Conservation (phyloP, 2,888 invertebrate genomes). For the Amaurobius ferox region DNA sequence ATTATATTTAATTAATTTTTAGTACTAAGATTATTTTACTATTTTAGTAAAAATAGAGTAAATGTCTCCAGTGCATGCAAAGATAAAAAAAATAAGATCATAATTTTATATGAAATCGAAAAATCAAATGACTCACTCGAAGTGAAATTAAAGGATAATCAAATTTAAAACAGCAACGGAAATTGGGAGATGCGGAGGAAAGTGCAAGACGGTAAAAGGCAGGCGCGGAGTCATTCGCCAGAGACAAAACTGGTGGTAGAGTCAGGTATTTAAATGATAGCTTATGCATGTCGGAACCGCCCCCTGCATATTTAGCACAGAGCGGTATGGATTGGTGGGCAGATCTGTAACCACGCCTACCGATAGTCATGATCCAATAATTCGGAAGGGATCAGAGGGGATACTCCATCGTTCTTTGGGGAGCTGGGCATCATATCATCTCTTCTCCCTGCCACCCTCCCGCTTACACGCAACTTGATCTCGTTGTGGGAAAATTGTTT, state of each 20-base stretch:
- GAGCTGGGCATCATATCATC: slow-evolving; percentile 11
- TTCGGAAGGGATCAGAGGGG: slow-evolving; percentile 43
- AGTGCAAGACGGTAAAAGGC: background rate
- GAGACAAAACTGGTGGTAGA: background rate
- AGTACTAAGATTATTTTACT: no score
- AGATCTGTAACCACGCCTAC: slow-evolving; percentile 52
- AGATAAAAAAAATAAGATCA: no score
- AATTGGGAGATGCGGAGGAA: background rate
- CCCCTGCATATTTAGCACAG: slow-evolving; percentile 42
- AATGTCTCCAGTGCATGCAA: no score
- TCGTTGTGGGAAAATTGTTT: slow-evolving; percentile 1
- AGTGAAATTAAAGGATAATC: background rate
- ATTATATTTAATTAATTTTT: no score
- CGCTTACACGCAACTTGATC: slow-evolving; percentile 7
- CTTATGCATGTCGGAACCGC: slow-evolving; percentile 37
- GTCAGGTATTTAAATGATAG: slow-evolving; percentile 56
- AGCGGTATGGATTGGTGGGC: slow-evolving; percentile 51
- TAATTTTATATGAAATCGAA: no score
- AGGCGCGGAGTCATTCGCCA: background rate
- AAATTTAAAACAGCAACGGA: background rate
- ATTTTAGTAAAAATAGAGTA: no score
- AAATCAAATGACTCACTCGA: background rate
- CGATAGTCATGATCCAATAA: slow-evolving; percentile 58
- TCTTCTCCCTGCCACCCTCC: slow-evolving; percentile 1
- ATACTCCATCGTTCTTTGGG: slow-evolving; percentile 22